Evolutionary conservation across 2,888 invertebrate species (phyloP).

Genomic region (Parasteatoda lunata): DNA sequence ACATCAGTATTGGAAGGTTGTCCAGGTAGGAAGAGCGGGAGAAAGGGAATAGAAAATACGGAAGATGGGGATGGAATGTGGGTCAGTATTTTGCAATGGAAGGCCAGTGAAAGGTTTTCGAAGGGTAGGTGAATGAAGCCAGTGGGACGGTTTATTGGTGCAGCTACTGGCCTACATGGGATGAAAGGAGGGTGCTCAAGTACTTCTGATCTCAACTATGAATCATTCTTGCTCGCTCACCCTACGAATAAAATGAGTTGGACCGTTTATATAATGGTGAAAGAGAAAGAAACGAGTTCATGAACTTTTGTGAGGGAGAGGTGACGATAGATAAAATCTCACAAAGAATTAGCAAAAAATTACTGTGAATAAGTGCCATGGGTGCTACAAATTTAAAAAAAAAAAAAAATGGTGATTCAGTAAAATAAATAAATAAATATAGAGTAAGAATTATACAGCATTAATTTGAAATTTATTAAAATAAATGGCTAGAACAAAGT

Average conservation of each 20-base stretch:
- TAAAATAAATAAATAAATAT: too few species aligned
- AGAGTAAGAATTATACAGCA: too few species aligned
- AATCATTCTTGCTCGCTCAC: background rate
- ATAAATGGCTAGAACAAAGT: too few species aligned
- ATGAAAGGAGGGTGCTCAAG: background rate
- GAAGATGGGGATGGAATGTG: constrained; percentile 2
- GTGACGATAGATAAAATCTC: background rate
- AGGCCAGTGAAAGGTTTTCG: constrained; percentile 2
- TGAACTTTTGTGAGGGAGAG: background rate
- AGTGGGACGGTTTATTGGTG: constrained; percentile 16
- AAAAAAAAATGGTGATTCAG: too few species aligned
- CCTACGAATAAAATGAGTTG: background rate
- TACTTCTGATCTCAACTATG: constrained; percentile 7
- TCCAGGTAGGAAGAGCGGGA: background rate
- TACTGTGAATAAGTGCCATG: too few species aligned
- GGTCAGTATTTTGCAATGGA: constrained; percentile 9
- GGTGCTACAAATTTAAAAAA: too few species aligned
- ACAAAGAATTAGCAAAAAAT: background rate
- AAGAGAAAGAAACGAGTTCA: background rate
- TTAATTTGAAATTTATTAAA: too few species aligned
- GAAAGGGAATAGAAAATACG: background rate
- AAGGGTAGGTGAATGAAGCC: constrained; percentile 16
- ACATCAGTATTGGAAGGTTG: background rate
- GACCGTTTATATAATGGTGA: constrained; percentile 1
- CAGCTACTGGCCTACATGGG: constrained; percentile 5